Conservation (phyloP, 2,797 vertebrate genomes). For the Epinephelus awoara region DNA sequence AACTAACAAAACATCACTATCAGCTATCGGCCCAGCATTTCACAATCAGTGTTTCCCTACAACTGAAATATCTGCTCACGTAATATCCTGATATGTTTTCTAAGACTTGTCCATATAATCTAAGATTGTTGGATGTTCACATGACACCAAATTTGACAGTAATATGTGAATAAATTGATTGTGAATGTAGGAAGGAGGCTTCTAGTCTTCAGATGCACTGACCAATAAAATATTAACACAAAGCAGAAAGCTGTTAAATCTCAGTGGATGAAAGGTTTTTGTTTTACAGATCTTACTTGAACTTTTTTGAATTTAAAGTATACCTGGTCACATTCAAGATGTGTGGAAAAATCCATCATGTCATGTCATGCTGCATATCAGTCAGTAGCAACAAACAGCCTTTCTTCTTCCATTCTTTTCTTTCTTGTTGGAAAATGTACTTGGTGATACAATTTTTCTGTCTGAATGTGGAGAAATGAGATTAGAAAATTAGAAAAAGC, state of each 20-base stretch:
- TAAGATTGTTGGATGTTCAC: not conserved
- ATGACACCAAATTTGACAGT: not conserved
- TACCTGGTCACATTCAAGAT: not conserved
- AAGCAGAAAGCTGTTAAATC: not conserved
- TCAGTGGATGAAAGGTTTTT: not conserved
- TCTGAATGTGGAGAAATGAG: slow-evolving; percentile 10
- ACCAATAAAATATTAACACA: not conserved
- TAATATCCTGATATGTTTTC: not conserved
- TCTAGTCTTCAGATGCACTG: not conserved
- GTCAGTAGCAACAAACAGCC: not conserved
- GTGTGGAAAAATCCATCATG: not conserved
- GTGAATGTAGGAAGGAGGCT: not conserved
- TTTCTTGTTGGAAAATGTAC: not conserved
- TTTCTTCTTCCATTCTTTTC: not conserved
- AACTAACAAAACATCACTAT: too few relatives aligned
- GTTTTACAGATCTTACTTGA: not conserved
- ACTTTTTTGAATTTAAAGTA: not conserved
- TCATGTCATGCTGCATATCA: not conserved
- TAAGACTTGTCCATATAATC: not conserved
- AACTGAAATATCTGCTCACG: not conserved
- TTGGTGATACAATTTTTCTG: not conserved
- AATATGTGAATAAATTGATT: not conserved
- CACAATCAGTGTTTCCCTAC: too few relatives aligned
- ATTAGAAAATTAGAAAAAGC: slow-evolving; percentile 3
- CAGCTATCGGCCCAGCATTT: too few relatives aligned